Percentiles rank a stretch among this genome's conserved stretches.
phyloP scores from a whole-genome alignment of 2,888 invertebrate species.

The Drosophila meridiana region DNA sequence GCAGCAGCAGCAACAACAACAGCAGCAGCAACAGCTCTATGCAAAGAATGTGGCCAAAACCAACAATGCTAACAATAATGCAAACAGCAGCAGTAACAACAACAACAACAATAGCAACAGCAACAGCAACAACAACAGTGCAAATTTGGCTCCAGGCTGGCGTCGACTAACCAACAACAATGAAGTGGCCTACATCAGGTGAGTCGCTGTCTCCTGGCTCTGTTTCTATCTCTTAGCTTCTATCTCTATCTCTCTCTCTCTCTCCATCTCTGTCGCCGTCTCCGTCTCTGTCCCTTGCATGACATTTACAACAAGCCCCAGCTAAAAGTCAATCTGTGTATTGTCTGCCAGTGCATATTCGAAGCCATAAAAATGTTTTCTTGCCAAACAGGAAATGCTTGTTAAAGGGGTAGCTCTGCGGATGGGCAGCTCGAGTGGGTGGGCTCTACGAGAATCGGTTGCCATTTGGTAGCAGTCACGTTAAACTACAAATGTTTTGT shows the following conservation, averaged over 20 bases:
- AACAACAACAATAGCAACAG: conserved; percentile 30
- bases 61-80: conserved; percentile 47
- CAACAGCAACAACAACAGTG: conserved; percentile 71
- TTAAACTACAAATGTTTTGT: conserved; percentile 37
- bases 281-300: conserved; percentile 29
- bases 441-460: conserved; percentile 2
- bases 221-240: conserved; percentile 36
- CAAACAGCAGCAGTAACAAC: conserved; percentile 23
- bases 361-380: conserved; percentile 75
- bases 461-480: conserved; percentile 13
- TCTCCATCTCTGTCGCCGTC: conserved; percentile 61
- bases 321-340: conserved; percentile 75
- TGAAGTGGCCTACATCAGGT: conserved; percentile 92
- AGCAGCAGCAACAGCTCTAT: conserved; percentile 51
- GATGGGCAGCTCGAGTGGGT: conserved; percentile 12
- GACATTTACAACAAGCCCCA: conserved; percentile 67
- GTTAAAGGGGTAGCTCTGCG: conserved; percentile 13
- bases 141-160: conserved; percentile 91
- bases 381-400: conserved; percentile 68
- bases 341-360: conserved; percentile 63
- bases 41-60: conserved; percentile 67
- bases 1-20: conserved; percentile 20
- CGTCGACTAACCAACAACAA: conserved; percentile 90
- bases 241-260: conserved; percentile 52
- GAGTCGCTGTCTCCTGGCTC: conserved; percentile 71